A percentile compares a stretch with the other conserved stretches of the same genome.
phyloP scores from a whole-genome alignment of 2,888 invertebrate genomes.

The Drosophila mimetica region DNA sequence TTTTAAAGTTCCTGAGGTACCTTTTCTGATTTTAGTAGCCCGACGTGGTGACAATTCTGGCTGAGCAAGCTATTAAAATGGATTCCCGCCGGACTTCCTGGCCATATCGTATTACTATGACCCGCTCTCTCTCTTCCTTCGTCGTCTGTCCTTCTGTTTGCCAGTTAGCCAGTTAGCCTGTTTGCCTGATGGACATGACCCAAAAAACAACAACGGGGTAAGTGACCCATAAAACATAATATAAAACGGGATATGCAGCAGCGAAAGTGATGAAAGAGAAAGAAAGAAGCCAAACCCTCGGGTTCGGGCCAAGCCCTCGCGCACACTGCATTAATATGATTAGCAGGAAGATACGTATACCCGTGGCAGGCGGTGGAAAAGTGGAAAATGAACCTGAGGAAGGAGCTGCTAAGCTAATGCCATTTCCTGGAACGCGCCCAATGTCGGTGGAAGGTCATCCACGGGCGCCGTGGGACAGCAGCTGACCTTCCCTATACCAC shows the following conservation, averaged over 20 bases:
- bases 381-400: conserved; percentile 1
- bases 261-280: conserved; percentile 65
- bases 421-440: conserved; percentile 67
- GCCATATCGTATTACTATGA: conserved; percentile 66
- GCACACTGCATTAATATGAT: conserved; percentile 74
- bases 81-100: conserved; percentile 80
- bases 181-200: conserved; percentile 75
- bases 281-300: conserved; percentile 37
- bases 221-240: conserved; percentile 69
- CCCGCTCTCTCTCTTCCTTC: not conserved
- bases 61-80: conserved; percentile 71
- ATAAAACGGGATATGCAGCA: conserved; percentile 68
- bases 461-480: conserved; percentile 9
- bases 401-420: conserved; percentile 51
- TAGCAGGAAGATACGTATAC: conserved; percentile 46
- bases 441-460: conserved; percentile 68
- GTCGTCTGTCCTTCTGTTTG: conserved; percentile 40
- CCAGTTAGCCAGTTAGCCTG: too few relatives aligned
- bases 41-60: not conserved
- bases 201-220: conserved; percentile 54
- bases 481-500: conserved; percentile 45
- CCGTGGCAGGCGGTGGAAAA: not conserved
- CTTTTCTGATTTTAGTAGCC: not conserved
- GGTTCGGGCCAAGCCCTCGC: conserved; percentile 46
- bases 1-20: too few relatives aligned